Conservation (phyloP, 2,113 vertebrate species). For the Macrotus californicus region DNA sequence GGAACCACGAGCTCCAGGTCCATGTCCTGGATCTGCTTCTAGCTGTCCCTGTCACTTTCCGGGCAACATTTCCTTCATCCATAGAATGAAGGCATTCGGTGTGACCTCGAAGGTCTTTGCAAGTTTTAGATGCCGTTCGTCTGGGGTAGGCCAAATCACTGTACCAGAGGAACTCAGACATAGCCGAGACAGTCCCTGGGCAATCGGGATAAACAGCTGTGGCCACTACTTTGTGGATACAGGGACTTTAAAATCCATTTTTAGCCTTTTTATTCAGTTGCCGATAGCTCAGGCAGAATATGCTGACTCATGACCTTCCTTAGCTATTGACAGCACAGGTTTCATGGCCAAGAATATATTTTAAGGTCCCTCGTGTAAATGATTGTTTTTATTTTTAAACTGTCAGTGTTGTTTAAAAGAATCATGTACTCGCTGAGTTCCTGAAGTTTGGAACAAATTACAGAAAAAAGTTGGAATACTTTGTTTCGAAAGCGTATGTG, state of each 20-base stretch:
- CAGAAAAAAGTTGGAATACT: background rate
- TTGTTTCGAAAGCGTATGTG: background rate
- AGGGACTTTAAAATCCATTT: background rate
- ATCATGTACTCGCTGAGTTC: slow-evolving; percentile 17
- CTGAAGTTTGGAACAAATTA: slow-evolving; percentile 9
- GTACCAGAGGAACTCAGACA: background rate
- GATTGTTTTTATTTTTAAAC: slow-evolving; percentile 38
- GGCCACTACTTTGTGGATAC: background rate
- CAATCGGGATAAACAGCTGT: background rate
- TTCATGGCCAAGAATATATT: background rate
- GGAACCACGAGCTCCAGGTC: background rate
- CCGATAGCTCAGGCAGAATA: background rate
- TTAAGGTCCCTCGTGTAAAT: background rate
- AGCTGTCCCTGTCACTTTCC: background rate
- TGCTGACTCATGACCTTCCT: background rate
- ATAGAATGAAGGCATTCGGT: background rate
- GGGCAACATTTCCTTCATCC: background rate
- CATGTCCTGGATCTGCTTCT: background rate
- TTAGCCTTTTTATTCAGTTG: background rate
- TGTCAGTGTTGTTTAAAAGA: slow-evolving; percentile 22
- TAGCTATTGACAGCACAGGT: background rate
- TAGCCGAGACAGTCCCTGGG: background rate
- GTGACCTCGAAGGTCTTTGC: background rate
- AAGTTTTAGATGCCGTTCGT: background rate
- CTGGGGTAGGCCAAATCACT: background rate